phyloP scores from a whole-genome alignment of 2,797 vertebrate genomes.

The Pampus argenteus region DNA sequence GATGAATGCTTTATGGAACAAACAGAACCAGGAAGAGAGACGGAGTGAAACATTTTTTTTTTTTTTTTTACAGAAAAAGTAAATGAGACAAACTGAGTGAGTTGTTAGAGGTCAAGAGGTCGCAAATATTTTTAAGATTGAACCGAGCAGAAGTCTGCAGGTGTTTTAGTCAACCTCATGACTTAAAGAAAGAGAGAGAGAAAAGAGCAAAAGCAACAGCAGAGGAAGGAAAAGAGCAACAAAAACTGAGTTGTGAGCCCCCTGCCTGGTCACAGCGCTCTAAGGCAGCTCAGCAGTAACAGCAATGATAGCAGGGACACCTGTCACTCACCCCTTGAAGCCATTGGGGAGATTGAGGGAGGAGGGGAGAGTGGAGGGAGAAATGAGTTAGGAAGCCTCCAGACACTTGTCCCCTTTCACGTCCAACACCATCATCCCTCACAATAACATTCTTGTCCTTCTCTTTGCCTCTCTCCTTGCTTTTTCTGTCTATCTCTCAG shows the following conservation, averaged over 20 bases:
- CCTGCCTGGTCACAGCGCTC: constrained; percentile 72
- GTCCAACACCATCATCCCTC: constrained; percentile 68
- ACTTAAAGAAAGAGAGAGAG: constrained; percentile 40
- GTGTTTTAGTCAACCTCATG: constrained; percentile 56
- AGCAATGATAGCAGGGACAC: constrained; percentile 74
- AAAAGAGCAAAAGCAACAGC: constrained; percentile 45
- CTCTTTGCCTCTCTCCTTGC: constrained; percentile 43
- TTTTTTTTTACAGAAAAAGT: too few species aligned
- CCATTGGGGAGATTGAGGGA: constrained; percentile 59
- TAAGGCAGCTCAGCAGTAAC: constrained; percentile 70
- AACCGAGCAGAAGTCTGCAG: constrained; percentile 53
- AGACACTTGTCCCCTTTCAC: constrained; percentile 78
- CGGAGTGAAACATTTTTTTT: constrained; percentile 4
- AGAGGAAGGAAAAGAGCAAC: constrained; percentile 59
- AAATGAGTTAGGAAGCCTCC: constrained; percentile 70
- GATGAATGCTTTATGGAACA: background rate
- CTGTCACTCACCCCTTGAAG: constrained; percentile 79
- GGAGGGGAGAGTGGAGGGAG: constrained; percentile 48
- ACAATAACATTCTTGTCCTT: constrained; percentile 68
- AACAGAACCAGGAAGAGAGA: background rate
- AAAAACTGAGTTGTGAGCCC: constrained; percentile 67
- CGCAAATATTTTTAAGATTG: constrained; percentile 66
- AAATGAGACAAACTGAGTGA: constrained; percentile 35
- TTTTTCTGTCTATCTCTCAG: constrained; percentile 67
- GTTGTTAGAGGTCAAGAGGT: constrained; percentile 52